Conservation (phyloP, 2,113 vertebrate genomes). For the Collichthys lucidus region DNA sequence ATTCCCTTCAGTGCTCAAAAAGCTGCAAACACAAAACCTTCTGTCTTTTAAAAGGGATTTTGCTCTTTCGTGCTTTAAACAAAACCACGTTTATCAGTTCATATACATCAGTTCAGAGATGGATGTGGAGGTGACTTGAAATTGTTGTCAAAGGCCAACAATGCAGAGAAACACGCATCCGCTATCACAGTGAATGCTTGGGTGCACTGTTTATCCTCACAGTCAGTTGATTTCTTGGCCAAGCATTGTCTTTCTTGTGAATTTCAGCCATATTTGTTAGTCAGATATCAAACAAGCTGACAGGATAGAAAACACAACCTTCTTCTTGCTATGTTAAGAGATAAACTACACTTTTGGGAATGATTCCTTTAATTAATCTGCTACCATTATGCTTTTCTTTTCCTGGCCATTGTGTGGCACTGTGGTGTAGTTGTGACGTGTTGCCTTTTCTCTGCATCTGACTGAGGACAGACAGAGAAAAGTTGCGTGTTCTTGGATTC, state of each 20-base stretch:
- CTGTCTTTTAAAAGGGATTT: background rate
- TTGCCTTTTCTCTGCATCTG: slow-evolving; percentile 21
- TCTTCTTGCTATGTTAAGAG: background rate
- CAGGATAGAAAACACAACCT: background rate
- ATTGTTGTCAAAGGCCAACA: background rate
- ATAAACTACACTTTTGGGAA: background rate
- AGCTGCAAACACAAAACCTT: slow-evolving; percentile 8
- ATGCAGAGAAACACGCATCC: background rate
- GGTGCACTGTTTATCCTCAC: background rate
- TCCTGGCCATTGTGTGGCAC: slow-evolving; percentile 79
- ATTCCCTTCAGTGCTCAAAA: slow-evolving; percentile 37
- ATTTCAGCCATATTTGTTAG: background rate
- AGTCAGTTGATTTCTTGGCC: background rate
- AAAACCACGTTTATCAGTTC: slow-evolving; percentile 21
- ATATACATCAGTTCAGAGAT: background rate
- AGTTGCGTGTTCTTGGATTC: slow-evolving; percentile 16
- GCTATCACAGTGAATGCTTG: background rate
- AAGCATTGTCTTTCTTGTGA: background rate
- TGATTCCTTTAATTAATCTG: slow-evolving; percentile 28
- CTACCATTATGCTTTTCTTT: slow-evolving; percentile 52
- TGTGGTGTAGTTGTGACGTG: slow-evolving; percentile 70
- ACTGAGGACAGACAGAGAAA: slow-evolving; percentile 30
- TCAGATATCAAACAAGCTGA: background rate
- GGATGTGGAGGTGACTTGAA: slow-evolving; percentile 3
- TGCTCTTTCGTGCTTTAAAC: background rate